A percentile compares a stretch with the other conserved stretches of the same genome.
Conservation (phyloP, 92 coral and sea anemone species). For the Porites cylindrica region DNA sequence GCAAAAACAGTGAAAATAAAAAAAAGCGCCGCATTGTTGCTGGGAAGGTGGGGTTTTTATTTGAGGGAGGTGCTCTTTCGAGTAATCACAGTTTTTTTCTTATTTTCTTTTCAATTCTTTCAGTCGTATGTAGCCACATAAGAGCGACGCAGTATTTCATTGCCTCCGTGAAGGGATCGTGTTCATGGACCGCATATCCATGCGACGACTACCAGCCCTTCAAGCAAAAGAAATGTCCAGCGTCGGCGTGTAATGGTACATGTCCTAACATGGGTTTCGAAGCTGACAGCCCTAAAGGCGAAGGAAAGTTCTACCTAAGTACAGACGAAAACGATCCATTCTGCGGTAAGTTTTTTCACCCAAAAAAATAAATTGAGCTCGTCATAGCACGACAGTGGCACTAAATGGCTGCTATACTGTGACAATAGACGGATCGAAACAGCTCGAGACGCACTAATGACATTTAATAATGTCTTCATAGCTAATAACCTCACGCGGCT, state of each 20-base stretch:
- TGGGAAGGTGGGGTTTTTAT: too few species aligned
- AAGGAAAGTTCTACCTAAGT: constrained; percentile 14
- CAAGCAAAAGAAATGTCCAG: constrained; percentile 44
- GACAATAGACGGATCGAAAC: too few species aligned
- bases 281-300: constrained; percentile 30
- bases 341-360: constrained; percentile 15
- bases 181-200: constrained; percentile 55
- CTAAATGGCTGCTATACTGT: too few species aligned
- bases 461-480: too few species aligned
- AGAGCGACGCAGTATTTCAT: constrained; percentile 51
- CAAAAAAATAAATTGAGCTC: too few species aligned
- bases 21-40: too few species aligned
- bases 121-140: constrained; percentile 46
- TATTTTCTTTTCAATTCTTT: not conserved
- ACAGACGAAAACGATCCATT: constrained; percentile 35
- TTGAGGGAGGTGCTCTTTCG: too few species aligned
- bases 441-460: too few species aligned
- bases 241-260: not conserved
- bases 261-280: constrained; percentile 67
- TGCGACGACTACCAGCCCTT: constrained; percentile 41
- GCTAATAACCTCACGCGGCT: too few species aligned
- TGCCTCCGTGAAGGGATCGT: constrained; percentile 36
- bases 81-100: too few species aligned
- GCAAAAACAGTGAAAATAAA: too few species aligned
- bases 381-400: too few species aligned